phyloP scores from a whole-genome alignment of 92 coral and sea anemone genomes.

The Porites divaricata region DNA sequence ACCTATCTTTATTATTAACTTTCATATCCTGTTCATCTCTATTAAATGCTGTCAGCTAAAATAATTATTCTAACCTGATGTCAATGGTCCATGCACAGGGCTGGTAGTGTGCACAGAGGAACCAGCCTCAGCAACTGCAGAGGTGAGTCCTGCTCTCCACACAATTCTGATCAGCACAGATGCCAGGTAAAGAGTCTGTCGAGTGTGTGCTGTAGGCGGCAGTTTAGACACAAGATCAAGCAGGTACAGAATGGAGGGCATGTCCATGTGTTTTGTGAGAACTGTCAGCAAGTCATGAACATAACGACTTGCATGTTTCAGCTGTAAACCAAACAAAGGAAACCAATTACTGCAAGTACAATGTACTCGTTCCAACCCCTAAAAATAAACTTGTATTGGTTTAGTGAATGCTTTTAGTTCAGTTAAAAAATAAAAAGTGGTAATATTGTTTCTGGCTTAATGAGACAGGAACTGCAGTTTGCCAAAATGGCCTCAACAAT shows the following conservation, averaged over 20 bases:
- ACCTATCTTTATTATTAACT: too few species aligned
- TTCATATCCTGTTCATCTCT: too few species aligned
- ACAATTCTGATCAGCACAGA: constrained; percentile 87
- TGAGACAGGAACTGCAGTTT: too few species aligned
- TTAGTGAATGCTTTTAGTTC: too few species aligned
- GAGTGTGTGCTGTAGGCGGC: constrained; percentile 87
- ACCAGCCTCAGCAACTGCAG: constrained; percentile 61
- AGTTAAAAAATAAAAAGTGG: too few species aligned
- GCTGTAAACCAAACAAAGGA: constrained; percentile 52
- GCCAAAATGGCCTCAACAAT: too few species aligned
- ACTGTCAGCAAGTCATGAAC: constrained; percentile 96
- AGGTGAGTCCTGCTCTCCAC: constrained; percentile 90
- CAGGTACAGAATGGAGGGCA: constrained; percentile 87
- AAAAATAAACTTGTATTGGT: too few species aligned
- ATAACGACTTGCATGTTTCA: constrained; percentile 98
- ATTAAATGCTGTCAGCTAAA: background rate
- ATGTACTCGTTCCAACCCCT: too few species aligned
- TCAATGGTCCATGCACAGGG: constrained; percentile 76
- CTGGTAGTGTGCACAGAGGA: constrained; percentile 70
- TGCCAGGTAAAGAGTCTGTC: constrained; percentile 95
- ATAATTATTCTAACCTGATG: constrained; percentile 66
- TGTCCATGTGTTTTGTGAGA: constrained; percentile 93
- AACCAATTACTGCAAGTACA: too few species aligned
- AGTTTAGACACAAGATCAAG: constrained; percentile 88
- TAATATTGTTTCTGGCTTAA: too few species aligned